These are phyloP conservation scores for Gobius niger DNA, from an alignment of 2,113 vertebrate species.

Conservation along the genomic window DNA sequence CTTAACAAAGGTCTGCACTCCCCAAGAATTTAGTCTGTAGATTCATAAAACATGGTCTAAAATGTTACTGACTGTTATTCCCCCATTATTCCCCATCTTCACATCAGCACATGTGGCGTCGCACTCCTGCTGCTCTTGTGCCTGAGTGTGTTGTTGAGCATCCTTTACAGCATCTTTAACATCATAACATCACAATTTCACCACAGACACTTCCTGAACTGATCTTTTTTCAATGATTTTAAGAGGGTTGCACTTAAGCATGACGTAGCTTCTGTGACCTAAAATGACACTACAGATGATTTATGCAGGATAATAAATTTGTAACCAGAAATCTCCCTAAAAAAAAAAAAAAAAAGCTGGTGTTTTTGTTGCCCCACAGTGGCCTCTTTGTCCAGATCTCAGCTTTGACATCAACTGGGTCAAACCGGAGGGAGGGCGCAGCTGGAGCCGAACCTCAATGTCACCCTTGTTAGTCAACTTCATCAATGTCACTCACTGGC, in stretches of 20 bases:
- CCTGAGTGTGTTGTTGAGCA: too few species aligned
- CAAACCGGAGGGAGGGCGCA: slow-evolving; percentile 70
- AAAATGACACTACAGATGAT: neutral
- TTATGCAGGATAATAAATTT: neutral
- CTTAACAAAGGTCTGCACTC: too few species aligned
- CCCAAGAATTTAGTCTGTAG: too few species aligned
- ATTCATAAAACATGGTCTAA: too few species aligned
- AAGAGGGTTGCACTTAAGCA: neutral
- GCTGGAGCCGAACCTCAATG: slow-evolving; percentile 74
- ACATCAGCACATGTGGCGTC: too few species aligned
- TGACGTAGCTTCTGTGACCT: neutral
- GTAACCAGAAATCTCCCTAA: neutral
- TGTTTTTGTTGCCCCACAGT: slow-evolving; percentile 70
- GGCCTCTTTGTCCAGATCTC: slow-evolving; percentile 64
- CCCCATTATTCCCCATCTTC: too few species aligned
- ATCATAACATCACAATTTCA: too few species aligned
- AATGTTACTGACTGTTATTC: too few species aligned
- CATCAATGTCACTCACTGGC: slow-evolving; percentile 68
- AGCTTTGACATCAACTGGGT: slow-evolving; percentile 78
- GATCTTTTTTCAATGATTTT: neutral
- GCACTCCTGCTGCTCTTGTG: too few species aligned
- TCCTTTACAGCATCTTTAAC: too few species aligned
- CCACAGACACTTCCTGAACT: neutral
- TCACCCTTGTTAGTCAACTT: slow-evolving; percentile 78
- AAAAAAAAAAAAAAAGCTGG: slow-evolving; percentile 16